phyloP scores from a whole-genome alignment of 2,113 vertebrate genomes.

The Laticauda laticaudata region DNA sequence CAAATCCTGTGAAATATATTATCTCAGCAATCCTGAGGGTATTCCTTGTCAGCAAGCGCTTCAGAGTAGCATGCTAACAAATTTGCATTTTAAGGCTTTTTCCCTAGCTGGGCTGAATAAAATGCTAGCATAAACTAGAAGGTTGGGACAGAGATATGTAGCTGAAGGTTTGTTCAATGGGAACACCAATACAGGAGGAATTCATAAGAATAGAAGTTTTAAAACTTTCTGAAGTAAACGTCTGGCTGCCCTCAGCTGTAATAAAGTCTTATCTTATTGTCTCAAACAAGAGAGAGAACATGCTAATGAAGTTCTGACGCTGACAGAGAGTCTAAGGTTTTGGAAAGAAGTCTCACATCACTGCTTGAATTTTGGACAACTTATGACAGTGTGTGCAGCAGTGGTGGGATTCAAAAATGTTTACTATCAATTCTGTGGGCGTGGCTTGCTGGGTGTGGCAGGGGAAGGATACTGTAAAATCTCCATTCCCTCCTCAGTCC shows the following conservation, averaged over 20 bases:
- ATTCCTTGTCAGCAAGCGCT: neutral
- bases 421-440: no score
- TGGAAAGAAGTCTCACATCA: neutral
- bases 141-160: neutral
- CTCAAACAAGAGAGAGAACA: neutral
- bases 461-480: no score
- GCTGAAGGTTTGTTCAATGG: neutral
- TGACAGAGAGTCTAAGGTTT: neutral
- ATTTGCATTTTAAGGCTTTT: neutral
- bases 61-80: neutral
- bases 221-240: neutral
- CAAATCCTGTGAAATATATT: neutral
- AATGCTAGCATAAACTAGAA: neutral
- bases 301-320: neutral
- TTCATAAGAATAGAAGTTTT: neutral
- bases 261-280: neutral
- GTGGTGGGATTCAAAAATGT: no score
- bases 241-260: neutral
- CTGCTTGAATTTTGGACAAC: neutral
- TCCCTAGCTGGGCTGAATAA: neutral
- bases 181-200: neutral
- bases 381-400: neutral
- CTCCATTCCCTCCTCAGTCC: no score
- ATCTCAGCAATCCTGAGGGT: neutral
- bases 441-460: no score